Conservation (phyloP, 2,113 vertebrate genomes). For the Dasypus novemcinctus region DNA sequence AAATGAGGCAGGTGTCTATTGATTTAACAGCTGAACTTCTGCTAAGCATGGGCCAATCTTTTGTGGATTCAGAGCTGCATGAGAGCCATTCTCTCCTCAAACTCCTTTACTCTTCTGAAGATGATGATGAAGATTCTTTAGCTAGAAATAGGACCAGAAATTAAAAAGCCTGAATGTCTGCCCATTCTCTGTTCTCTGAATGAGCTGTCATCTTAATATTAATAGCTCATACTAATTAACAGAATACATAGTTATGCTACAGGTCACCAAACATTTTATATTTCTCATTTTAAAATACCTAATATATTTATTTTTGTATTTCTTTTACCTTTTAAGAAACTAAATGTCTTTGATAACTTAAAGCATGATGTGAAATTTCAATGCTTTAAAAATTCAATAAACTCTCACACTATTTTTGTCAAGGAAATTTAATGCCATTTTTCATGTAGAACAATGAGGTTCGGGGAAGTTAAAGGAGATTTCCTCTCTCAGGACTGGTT, state of each 20-base stretch:
- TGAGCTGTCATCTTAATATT: background rate
- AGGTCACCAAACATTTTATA: background rate
- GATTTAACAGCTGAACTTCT: no score
- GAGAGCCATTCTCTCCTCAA: background rate
- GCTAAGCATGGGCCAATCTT: background rate
- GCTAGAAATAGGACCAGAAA: background rate
- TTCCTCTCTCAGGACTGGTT: background rate
- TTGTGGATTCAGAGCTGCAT: background rate
- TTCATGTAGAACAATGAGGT: background rate
- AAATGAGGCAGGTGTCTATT: background rate
- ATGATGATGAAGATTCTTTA: background rate
- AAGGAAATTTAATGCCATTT: background rate
- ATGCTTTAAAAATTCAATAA: background rate
- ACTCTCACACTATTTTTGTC: background rate
- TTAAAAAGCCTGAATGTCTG: background rate
- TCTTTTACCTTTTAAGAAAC: background rate
- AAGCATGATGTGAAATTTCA: background rate
- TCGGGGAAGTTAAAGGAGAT: background rate
- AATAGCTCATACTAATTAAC: no score
- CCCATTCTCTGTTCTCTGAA: background rate
- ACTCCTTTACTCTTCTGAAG: background rate
- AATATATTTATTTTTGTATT: background rate
- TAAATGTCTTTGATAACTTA: background rate
- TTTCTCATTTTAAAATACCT: background rate
- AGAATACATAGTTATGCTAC: accelerated